Evolutionary conservation across 2,797 vertebrate genomes (phyloP), one percentile per base, ranked within the genome.

Genomic region (Harpagifer antarcticus): DNA sequence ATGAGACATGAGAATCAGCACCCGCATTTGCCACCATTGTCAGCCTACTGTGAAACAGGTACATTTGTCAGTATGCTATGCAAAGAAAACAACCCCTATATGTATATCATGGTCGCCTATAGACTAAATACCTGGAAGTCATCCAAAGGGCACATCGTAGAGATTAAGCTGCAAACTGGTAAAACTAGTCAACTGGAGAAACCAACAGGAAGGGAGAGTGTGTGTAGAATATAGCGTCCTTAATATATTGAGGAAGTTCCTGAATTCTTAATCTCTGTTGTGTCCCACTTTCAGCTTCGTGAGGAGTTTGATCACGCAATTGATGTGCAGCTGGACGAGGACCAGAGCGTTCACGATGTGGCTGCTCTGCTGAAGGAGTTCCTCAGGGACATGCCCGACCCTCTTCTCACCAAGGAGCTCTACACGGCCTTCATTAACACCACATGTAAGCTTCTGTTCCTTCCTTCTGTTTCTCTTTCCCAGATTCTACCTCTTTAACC

Each of bases 341-440:
- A 99, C 81, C 95, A 98, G 89, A 98, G 98, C 71, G 95, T 98
- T 66, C 98, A 99, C 12, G 97, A 99, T 8, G 95, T 98, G 85
- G 97, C 97, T 5, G 98, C 97, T 57, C 94, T 99, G 72, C 79
- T 99, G 72, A 99, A 99, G 86, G 98, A 98, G 92, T 99, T 99
- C 90, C 96, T 99, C 53, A 95, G 98, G 79, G 97, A 98, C 93
- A 97, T 99, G 96, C 96, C 97, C 0, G 98, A 99, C 91, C 97
- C 98, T 0, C 96, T 98, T 43, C 96, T 99, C 43, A 97, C 97
- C 85, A 96, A 96, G 90, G 98, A 98, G 91, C 97, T 99, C 68
- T 98, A 98, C 83, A 97, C 98, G 0, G 94, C 98, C 89, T 98
- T 98, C 91, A 98, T 99, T 90, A 97, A 97, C 86, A 96, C 96